These are phyloP conservation scores for Zygogramma bicolorata DNA, from an alignment of 2,888 invertebrate species.

Conservation along the genomic window DNA sequence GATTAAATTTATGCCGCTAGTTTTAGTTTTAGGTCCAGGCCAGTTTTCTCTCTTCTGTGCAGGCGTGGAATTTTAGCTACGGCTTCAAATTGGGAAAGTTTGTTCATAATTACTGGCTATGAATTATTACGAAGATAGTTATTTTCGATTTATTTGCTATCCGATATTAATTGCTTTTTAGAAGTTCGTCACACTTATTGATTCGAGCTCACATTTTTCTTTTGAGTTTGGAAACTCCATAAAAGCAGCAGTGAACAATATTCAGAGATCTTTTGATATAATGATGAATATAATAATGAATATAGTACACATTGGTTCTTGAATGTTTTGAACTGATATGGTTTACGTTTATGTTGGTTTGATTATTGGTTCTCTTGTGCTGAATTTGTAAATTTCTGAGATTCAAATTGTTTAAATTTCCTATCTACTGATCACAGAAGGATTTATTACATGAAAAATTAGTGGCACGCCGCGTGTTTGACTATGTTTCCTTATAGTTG, in stretches of 20 bases:
- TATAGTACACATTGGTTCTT: too few relatives aligned
- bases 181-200: neutral
- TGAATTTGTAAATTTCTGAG: too few relatives aligned
- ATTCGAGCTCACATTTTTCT: neutral
- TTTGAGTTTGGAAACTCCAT: neutral
- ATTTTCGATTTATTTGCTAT: slow-evolving; percentile 40
- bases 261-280: too few relatives aligned
- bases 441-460: too few relatives aligned
- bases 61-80: slow-evolving; percentile 54
- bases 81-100: slow-evolving; percentile 58
- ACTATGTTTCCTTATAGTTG: too few relatives aligned
- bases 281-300: too few relatives aligned
- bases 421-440: too few relatives aligned
- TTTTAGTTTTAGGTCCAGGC: slow-evolving; percentile 56
- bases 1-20: slow-evolving; percentile 66
- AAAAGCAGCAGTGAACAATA: neutral
- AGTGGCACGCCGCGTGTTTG: too few relatives aligned
- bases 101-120: slow-evolving; percentile 55
- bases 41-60: slow-evolving; percentile 44
- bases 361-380: too few relatives aligned
- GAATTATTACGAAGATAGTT: slow-evolving; percentile 52
- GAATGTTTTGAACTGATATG: too few relatives aligned
- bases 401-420: too few relatives aligned
- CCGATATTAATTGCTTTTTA: slow-evolving; percentile 32
- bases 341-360: too few relatives aligned